Conservation (phyloP, 2,888 invertebrate genomes). For the Cantharis nigra region DNA sequence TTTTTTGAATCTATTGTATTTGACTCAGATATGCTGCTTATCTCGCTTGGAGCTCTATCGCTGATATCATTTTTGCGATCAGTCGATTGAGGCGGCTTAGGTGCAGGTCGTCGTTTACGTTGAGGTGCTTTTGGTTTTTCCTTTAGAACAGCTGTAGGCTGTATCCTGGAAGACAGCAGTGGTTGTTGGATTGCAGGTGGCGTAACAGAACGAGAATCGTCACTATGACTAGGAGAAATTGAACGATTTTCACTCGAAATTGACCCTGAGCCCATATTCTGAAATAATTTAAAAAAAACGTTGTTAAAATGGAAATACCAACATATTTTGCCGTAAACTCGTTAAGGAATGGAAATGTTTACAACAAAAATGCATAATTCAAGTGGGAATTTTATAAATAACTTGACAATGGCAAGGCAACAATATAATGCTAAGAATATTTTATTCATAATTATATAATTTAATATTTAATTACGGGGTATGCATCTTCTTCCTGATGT, state of each 20-base stretch:
- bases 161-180: slow-evolving; percentile 40
- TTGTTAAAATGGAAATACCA: not conserved
- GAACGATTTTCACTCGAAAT: slow-evolving; percentile 54
- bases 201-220: slow-evolving; percentile 58
- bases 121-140: slow-evolving; percentile 58
- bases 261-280: slow-evolving; percentile 54
- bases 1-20: slow-evolving; percentile 32
- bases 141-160: slow-evolving; percentile 48
- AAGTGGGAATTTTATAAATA: not conserved
- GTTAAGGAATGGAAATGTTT: not conserved
- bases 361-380: not conserved
- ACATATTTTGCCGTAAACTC: not conserved
- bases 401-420: not conserved
- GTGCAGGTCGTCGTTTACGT: slow-evolving; percentile 63
- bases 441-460: not conserved
- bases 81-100: slow-evolving; percentile 58
- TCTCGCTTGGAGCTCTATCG: slow-evolving; percentile 39
- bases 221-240: slow-evolving; percentile 65
- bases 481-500: not conserved
- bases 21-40: slow-evolving; percentile 32
- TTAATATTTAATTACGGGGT: not conserved
- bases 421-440: not conserved
- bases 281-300: slow-evolving; percentile 18
- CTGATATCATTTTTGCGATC: slow-evolving; percentile 23
- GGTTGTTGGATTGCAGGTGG: slow-evolving; percentile 49